phyloP scores from a whole-genome alignment of 2,888 invertebrate species.

The Drosophila greeni region DNA sequence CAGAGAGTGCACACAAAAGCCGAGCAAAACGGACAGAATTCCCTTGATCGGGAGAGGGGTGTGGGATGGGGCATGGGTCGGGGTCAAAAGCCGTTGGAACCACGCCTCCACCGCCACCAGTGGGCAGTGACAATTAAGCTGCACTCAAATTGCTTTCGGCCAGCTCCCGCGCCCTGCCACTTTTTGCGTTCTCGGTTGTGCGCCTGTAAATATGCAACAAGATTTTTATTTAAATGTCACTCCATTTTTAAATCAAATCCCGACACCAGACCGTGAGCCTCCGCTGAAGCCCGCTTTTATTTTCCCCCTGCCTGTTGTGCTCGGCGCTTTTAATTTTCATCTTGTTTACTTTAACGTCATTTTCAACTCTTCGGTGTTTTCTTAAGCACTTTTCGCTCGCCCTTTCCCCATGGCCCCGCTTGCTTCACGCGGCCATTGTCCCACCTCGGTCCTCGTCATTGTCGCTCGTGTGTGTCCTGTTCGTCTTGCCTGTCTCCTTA shows the following conservation, averaged over 20 bases:
- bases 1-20: constrained; percentile 60
- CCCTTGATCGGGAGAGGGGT: constrained; percentile 6
- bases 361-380: constrained; percentile 74
- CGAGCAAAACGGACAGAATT: constrained; percentile 33
- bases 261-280: constrained; percentile 45
- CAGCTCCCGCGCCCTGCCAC: constrained; percentile 1
- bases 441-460: constrained; percentile 36
- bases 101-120: constrained; percentile 7
- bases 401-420: constrained; percentile 13
- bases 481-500: constrained; percentile 28
- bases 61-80: neutral
- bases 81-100: constrained; percentile 30
- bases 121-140: constrained; percentile 67
- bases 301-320: constrained; percentile 32
- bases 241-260: constrained; percentile 74
- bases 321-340: constrained; percentile 68
- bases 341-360: constrained; percentile 76
- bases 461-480: constrained; percentile 51
- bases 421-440: constrained; percentile 33
- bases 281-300: constrained; percentile 26
- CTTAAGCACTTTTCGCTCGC: constrained; percentile 63
- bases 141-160: constrained; percentile 66
- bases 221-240: constrained; percentile 74
- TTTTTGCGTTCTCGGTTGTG: constrained; percentile 15
- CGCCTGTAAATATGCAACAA: constrained; percentile 66